A percentile compares a stretch with the other conserved stretches of the same genome.
These are phyloP conservation scores for Drosophila leonis DNA, from an alignment of 2,888 invertebrate genomes.

Conservation along the genomic window DNA sequence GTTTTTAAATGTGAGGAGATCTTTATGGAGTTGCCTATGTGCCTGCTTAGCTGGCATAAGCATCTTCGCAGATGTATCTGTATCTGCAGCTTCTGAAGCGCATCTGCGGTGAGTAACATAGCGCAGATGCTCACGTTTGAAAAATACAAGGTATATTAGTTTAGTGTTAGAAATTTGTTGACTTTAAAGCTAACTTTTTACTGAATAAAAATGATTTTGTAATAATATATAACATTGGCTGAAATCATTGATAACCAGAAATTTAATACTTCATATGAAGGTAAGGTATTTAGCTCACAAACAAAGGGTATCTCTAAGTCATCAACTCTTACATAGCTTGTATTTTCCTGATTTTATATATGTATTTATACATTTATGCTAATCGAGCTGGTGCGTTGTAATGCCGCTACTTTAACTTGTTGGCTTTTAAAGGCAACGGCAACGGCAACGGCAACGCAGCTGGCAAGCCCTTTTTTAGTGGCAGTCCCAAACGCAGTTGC, in stretches of 20 bases:
- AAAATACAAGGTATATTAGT: slow-evolving; percentile 16
- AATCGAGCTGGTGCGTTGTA: slow-evolving; percentile 77
- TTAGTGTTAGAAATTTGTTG: slow-evolving; percentile 10
- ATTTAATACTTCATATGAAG: too few relatives aligned
- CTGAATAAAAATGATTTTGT: not conserved
- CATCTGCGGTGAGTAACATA: slow-evolving; percentile 33
- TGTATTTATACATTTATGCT: slow-evolving; percentile 81
- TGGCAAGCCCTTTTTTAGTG: slow-evolving; percentile 62
- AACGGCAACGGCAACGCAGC: slow-evolving; percentile 62
- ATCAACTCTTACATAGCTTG: not conserved
- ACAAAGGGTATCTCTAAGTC: slow-evolving; percentile 1
- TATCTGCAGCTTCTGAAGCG: slow-evolving; percentile 42
- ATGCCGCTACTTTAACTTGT: slow-evolving; percentile 81
- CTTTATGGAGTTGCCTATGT: slow-evolving; percentile 72
- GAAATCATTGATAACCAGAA: not conserved
- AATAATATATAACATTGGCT: not conserved
- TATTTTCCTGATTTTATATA: slow-evolving; percentile 51
- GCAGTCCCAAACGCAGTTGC: slow-evolving; percentile 40
- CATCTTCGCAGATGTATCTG: slow-evolving; percentile 37
- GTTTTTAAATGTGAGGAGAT: slow-evolving; percentile 79
- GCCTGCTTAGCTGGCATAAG: slow-evolving; percentile 48
- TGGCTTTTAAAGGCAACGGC: slow-evolving; percentile 73
- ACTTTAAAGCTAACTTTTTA: not conserved
- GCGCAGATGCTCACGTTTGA: not conserved
- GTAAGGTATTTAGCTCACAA: too few relatives aligned